Evolutionary conservation across 2,888 invertebrate genomes (phyloP).

Genomic region (Athalia cordata): DNA sequence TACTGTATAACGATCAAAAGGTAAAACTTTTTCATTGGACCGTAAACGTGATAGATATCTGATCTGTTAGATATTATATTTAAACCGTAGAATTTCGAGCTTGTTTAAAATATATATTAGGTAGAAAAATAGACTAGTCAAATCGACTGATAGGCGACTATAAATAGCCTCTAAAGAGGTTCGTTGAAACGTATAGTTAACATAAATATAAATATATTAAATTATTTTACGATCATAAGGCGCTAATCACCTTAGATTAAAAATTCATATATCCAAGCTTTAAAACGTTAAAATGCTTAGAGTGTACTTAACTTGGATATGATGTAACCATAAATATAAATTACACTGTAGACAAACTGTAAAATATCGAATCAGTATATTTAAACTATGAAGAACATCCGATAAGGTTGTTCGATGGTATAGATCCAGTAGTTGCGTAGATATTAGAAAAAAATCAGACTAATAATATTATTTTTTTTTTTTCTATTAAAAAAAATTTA

Average conservation of each 20-base stretch:
- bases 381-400: constrained; percentile 19
- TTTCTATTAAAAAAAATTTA: constrained; percentile 29
- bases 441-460: background rate
- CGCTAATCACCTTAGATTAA: background rate
- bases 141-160: constrained; percentile 22
- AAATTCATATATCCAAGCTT: background rate
- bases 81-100: constrained; percentile 20
- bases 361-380: constrained; percentile 31
- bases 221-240: background rate
- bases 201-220: background rate
- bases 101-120: constrained; percentile 10
- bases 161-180: background rate
- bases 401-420: constrained; percentile 7
- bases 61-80: background rate
- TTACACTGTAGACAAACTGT: constrained; percentile 32
- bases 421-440: background rate
- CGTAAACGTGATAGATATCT: constrained; percentile 9
- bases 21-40: constrained; percentile 12
- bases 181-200: background rate
- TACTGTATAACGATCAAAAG: background rate
- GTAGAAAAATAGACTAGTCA: constrained; percentile 4
- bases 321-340: constrained; percentile 31
- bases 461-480: constrained; percentile 3
- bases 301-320: background rate
- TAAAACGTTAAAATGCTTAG: constrained; percentile 3